Base-by-base conservation (phyloP, 2,888 invertebrate species). In the Salpingus planirostris region DNA sequence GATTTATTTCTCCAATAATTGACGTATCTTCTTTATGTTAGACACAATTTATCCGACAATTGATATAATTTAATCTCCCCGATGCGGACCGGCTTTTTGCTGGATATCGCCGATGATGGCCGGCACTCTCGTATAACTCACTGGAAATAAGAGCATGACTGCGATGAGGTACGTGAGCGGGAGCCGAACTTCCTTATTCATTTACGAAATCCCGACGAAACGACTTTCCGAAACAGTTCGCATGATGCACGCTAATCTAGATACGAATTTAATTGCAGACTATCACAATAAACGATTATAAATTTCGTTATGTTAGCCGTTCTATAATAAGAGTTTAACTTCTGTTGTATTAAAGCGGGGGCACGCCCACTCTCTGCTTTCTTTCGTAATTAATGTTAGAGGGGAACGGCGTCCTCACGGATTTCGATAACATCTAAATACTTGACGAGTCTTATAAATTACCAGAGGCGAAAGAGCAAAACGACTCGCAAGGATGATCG, bases 11-110 rank as follows among this genome's bases (percentile, higher is more conserved):
- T 44, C 43, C 46, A 43, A 49, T 55, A 54, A 55, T 54, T 55
- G 55, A 55, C 55, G 47, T 50, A 44, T 47, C 49, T 54, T 50
- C 52, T 55, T 54, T 54, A 54, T 53, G 54, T 54, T 43, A 31
- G 46, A 42, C 38, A 46, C 47, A 46, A 47, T 50, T 48, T 46
- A 52, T 43, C 47, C 38, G 44, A 46, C 49, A 47, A 51, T 50
- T 54, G 55, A 53, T 52, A 50, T 55, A 52, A 52, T 54, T 54
- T 50, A 47, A 49, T 53, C 50, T 42, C 25, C n/a, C n/a, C 12
- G 27, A 15, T 24, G 41, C 15, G 35, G 31, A 35, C 33, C 29
- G 26, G 35, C 39, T 41, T 42, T 40, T 38, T 36, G 36, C 39
- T 18, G 18, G n/a, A 23, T 8, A 8, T n/a, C 11, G 11, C 8